Evolutionary conservation across 2,113 vertebrate species (phyloP), one percentile per base, ranked within the genome.

Genomic region (Tetrax tetrax): DNA sequence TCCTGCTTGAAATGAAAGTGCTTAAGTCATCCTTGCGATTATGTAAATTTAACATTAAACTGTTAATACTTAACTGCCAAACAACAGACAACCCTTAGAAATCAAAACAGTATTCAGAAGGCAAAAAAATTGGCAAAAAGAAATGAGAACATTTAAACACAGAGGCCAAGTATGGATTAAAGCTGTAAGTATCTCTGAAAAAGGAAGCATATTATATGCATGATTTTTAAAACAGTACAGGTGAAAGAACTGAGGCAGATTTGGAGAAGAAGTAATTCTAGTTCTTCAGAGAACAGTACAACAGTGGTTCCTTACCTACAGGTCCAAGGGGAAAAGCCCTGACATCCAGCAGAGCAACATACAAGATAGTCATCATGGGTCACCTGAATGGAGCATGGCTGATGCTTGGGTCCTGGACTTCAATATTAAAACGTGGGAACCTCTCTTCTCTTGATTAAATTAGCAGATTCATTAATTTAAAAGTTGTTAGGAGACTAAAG

Each of bases 31-130:
- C 83, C 85, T 59, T 80, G 54, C 63, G 70, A 80, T 77, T 88
- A 92, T 50, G 31, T 15, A 95, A 86, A 95, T 93, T 86, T 86
- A 93, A 86, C 71, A 90, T 74, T 70, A 86, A 95, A 89, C 68
- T 77, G 50, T 80, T 95, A 94, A 83, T 90, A 93, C 38, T 79
- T 72, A 83, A 90, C 83, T 90, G 50, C 50, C 71, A 70, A 95
- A 92, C 54, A 94, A 88, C 66, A 93, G 79, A 88, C 41, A 74
- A 65, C 6, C 38, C 66, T 79, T 65, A 61, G 57, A 93, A 92
- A 93, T 61, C 63, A 94, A 88, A 88, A 80, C 31, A 81, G 45
- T 28, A 80, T 35, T 69, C 71, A 59, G 25, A 72, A 37, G 37
- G 37, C 47, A 65, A 93, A 83, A 94, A 83, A 79, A 41, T 7